Evolutionary conservation across 53 echinoderm and acorn worm species (phyloP), one percentile per base, ranked within the genome.

Genomic region (Holothuria scabra): DNA sequence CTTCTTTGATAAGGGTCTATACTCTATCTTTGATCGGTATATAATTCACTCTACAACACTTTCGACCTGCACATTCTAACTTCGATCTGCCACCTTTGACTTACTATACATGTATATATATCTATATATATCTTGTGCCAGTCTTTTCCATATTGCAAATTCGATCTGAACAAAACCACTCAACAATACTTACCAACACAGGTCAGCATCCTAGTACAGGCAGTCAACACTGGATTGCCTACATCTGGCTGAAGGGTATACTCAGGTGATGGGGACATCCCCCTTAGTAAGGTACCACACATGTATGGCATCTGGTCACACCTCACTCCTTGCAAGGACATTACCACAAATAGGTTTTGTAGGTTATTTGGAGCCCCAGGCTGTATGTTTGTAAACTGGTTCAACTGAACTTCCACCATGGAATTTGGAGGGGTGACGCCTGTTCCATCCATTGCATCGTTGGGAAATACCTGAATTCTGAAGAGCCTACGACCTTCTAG

Each of bases 231-330:
- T 1, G 86, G 76, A 13, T 85, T 86, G 19, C 75, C 88, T 12
- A 59, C 66, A 5, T 83, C 71, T 13, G 92, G 92, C 12, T 90
- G 88, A 66, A 96, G 71, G 4, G 93, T 93, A 60, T 76, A 96
- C 33, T 63, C 81, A 0, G 90, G 91, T 10, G 57, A 63, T 14
- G 96, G 75, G 21, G 74, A 83, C 1, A 67, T 12, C 5, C 93
- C 92, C 49, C 85, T 90, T 44, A 69, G 59, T 31, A 96, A 59
- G 19, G 86, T 81, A 24, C 83, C 86, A 38, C 96, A 96, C 74
- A 96, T 69, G 61, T 84, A 96, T 7, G 84, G 89, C 66, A 93
- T 84, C 67, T 96, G 89, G 22, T 90, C 88, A 44, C 95, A 95
- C 20, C 84, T 74, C 5, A 88, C 78, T 7, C 92, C 95, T 16